A percentile compares a stretch with the other conserved stretches of the same genome.
Conservation (phyloP, 2,797 vertebrate genomes). For the Spizella passerina region DNA sequence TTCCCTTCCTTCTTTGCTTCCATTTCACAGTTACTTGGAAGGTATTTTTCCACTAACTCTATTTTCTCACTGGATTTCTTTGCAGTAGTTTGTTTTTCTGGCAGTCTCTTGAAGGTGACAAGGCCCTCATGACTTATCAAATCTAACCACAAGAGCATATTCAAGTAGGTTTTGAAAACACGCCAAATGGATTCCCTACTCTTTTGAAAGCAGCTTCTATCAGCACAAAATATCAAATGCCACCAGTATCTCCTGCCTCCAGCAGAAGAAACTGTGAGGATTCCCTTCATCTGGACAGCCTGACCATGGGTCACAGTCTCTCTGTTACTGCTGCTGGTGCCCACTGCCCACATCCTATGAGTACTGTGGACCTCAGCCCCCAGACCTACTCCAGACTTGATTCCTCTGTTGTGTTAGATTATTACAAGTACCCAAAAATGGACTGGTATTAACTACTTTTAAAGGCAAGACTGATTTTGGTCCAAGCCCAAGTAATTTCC, state of each 20-base stretch:
- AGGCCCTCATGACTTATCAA: neutral
- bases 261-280: neutral
- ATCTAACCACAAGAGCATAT: neutral
- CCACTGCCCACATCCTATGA: fast-evolving
- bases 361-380: neutral
- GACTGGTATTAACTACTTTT: neutral
- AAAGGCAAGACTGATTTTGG: neutral
- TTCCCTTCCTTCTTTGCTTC: neutral
- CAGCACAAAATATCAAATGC: neutral
- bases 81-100: neutral
- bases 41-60: neutral
- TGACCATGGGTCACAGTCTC: neutral
- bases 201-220: neutral
- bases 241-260: neutral
- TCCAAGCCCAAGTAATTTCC: neutral
- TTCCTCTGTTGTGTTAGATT: neutral
- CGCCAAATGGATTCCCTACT: neutral
- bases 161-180: neutral
- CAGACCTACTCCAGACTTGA: neutral
- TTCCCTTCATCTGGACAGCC: neutral
- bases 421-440: neutral
- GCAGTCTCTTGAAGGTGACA: neutral
- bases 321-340: neutral
- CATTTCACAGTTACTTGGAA: neutral
- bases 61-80: neutral